phyloP scores from a whole-genome alignment of 2,113 vertebrate genomes.

The Calyptomena viridis region DNA sequence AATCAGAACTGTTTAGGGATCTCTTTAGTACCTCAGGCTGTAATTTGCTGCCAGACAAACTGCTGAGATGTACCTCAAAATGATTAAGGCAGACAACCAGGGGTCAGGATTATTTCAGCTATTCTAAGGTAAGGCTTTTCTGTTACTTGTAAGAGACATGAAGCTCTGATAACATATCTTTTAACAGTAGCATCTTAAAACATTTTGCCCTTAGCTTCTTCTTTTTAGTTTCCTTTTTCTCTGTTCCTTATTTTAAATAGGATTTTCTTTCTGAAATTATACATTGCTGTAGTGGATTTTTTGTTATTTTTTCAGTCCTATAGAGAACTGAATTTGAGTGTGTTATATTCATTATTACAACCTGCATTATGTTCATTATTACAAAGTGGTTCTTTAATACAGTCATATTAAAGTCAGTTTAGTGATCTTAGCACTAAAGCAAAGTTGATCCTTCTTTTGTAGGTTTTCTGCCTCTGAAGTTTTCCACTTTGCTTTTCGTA shows the following conservation, averaged over 20 bases:
- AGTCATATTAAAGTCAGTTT: not conserved
- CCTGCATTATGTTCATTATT: not conserved
- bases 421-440: not conserved
- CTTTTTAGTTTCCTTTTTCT: not conserved
- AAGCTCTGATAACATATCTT: not conserved
- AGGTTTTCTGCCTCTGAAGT: not conserved
- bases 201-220: not conserved
- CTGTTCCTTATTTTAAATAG: not conserved
- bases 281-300: not conserved
- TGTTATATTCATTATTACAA: not conserved
- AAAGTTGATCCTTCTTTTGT: not conserved
- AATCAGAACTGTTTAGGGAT: slow-evolving; percentile 5
- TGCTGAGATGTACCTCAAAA: slow-evolving; percentile 14
- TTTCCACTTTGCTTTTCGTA: not conserved
- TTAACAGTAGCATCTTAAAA: not conserved
- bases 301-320: not conserved
- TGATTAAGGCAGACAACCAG: not conserved
- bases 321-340: not conserved
- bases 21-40: slow-evolving; percentile 10
- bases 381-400: not conserved
- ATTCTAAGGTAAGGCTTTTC: not conserved
- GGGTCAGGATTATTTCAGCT: slow-evolving; percentile 29
- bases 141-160: not conserved
- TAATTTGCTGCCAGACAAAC: slow-evolving; percentile 24
- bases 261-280: not conserved